These are phyloP conservation scores for Halichondria panicea DNA, from an alignment of 37 sponge, comb jelly and placozoan genomes.

Conservation along the genomic window DNA sequence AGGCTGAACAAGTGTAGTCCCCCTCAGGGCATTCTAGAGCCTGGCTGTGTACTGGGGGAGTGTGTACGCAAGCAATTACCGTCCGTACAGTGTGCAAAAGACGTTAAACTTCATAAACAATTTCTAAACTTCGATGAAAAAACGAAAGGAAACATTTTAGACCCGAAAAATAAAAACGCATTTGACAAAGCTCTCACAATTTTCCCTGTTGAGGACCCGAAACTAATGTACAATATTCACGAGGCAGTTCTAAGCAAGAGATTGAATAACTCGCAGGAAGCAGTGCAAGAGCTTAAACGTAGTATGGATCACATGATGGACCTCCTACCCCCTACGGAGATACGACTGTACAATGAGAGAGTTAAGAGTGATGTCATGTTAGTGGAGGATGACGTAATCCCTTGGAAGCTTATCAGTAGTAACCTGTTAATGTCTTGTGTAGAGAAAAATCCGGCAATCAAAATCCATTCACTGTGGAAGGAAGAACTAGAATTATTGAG, in stretches of 20 bases:
- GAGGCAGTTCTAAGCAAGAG: conserved; percentile 1
- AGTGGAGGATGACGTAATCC: conserved; percentile 7
- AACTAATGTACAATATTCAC: conserved; percentile 27
- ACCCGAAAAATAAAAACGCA: background rate
- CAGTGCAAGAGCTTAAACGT: conserved; percentile 3
- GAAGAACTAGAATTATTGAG: background rate
- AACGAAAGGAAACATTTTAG: conserved; percentile 1
- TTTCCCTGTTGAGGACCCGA: conserved; percentile 5
- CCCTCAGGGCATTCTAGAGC: background rate
- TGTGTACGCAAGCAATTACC: conserved; percentile 7
- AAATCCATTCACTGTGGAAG: conserved; percentile 17
- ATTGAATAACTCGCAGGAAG: conserved; percentile 29
- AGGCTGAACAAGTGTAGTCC: conserved; percentile 3
- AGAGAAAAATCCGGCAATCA: background rate
- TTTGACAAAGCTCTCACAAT: conserved; percentile 20
- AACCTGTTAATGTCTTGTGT: conserved; percentile 21
- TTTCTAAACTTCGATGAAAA: conserved; percentile 3
- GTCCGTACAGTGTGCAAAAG: conserved; percentile 9
- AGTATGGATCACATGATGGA: conserved; percentile 13
- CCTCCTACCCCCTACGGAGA: conserved; percentile 20
- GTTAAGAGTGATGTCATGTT: background rate
- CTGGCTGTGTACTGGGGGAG: conserved; percentile 11
- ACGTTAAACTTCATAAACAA: conserved; percentile 6
- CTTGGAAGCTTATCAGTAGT: conserved; percentile 39
- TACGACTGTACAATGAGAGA: background rate